phyloP scores from a whole-genome alignment of 2,113 vertebrate species.

The Ochotona princeps region DNA sequence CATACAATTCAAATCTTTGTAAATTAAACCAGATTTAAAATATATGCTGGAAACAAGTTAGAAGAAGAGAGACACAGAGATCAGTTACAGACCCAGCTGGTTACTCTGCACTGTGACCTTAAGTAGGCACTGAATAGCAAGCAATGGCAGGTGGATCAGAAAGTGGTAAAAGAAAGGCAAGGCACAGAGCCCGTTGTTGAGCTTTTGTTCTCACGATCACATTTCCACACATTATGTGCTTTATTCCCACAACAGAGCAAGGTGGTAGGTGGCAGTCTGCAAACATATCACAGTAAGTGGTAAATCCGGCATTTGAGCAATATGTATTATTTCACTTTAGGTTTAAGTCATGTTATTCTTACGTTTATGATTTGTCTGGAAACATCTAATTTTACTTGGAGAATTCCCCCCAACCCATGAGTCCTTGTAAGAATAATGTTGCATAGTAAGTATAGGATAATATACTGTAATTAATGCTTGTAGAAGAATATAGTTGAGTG shows the following conservation, averaged over 20 bases:
- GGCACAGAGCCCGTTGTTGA: neutral
- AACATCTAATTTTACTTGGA: neutral
- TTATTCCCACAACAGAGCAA: neutral
- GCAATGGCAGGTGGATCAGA: neutral
- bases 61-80: neutral
- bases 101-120: neutral
- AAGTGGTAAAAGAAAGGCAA: neutral
- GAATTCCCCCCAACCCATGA: neutral
- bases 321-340: neutral
- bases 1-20: conserved; percentile 2
- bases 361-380: neutral
- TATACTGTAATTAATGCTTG: neutral
- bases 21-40: neutral
- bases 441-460: neutral
- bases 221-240: neutral
- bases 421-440: neutral
- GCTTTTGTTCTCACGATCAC: no score
- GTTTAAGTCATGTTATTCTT: neutral
- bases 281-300: neutral
- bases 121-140: neutral
- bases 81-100: neutral
- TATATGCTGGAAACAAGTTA: neutral
- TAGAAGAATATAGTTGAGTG: conserved; percentile 2
- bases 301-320: neutral
- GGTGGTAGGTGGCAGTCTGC: neutral